Evolutionary conservation across 30 jellyfish, hydroid and myxozoan genomes (phyloP).

Genomic region (Aurelia aurita): DNA sequence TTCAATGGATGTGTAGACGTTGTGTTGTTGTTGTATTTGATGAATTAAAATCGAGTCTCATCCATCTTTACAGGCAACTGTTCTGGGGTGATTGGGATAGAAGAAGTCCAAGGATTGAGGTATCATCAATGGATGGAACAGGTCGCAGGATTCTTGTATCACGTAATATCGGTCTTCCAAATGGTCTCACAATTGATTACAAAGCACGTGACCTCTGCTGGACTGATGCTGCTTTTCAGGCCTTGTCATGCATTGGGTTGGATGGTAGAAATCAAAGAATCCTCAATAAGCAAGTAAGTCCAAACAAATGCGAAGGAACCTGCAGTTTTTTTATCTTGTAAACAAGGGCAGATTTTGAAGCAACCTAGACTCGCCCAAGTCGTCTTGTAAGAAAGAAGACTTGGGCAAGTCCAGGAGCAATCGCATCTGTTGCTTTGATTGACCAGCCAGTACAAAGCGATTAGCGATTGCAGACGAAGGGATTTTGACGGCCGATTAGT

Average conservation of each 20-base stretch:
- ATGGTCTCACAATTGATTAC: constrained; percentile 79
- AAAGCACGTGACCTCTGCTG: constrained; percentile 69
- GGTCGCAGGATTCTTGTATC: constrained; percentile 53
- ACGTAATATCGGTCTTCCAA: constrained; percentile 63
- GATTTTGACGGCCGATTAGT: too few relatives aligned
- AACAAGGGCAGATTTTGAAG: too few relatives aligned
- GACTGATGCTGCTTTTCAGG: constrained; percentile 77
- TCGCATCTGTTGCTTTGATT: too few relatives aligned
- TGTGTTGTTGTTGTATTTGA: too few relatives aligned
- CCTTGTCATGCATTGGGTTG: constrained; percentile 61
- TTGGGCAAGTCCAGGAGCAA: too few relatives aligned
- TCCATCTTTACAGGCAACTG: constrained; percentile 29
- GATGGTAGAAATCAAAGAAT: constrained; percentile 73
- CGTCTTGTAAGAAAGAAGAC: too few relatives aligned
- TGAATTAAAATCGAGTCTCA: not conserved
- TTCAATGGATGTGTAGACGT: too few relatives aligned
- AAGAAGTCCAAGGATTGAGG: constrained; percentile 65
- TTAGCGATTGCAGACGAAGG: too few relatives aligned
- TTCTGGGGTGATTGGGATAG: constrained; percentile 90
- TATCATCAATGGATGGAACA: constrained; percentile 80
- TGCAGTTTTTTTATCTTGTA: too few relatives aligned
- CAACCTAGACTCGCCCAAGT: too few relatives aligned
- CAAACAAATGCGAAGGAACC: too few relatives aligned
- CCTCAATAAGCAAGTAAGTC: constrained; percentile 16
- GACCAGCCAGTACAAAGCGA: too few relatives aligned